These are phyloP conservation scores for Argyresthia goedartella DNA, from an alignment of 2,888 invertebrate species.

Conservation along the genomic window DNA sequence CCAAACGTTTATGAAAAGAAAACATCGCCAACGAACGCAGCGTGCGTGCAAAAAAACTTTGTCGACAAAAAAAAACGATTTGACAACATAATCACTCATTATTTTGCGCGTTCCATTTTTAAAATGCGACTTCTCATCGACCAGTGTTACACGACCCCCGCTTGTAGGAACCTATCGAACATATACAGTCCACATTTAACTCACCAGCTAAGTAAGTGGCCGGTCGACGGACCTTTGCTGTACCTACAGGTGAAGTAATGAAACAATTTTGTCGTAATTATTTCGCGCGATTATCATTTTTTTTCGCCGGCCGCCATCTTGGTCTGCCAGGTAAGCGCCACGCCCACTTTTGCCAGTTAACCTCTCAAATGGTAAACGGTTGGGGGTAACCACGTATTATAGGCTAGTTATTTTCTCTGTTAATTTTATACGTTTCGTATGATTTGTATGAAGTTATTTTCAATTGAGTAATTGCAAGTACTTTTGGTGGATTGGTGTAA, in stretches of 20 bases:
- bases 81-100: constrained; percentile 34
- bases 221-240: too few species aligned
- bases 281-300: constrained; percentile 37
- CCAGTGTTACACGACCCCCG: too few species aligned
- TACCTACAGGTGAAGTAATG: constrained; percentile 47
- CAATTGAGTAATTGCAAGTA: too few species aligned
- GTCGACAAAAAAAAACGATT: constrained; percentile 16
- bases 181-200: too few species aligned
- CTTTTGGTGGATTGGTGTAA: too few species aligned
- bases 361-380: background rate
- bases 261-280: constrained; percentile 48
- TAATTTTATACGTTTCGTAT: too few species aligned
- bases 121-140: too few species aligned
- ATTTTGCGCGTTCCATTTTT: constrained; percentile 14
- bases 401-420: background rate
- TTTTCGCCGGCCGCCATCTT: constrained; percentile 45
- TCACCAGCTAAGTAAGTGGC: too few species aligned
- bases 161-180: too few species aligned
- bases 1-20: background rate
- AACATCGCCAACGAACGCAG: background rate
- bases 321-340: constrained; percentile 10
- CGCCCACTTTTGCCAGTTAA: too few species aligned
- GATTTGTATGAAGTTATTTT: too few species aligned
- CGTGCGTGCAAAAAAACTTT: constrained; percentile 15
- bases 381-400: background rate